Base-by-base conservation (phyloP, 2,113 vertebrate genomes). In the Strix uralensis region DNA sequence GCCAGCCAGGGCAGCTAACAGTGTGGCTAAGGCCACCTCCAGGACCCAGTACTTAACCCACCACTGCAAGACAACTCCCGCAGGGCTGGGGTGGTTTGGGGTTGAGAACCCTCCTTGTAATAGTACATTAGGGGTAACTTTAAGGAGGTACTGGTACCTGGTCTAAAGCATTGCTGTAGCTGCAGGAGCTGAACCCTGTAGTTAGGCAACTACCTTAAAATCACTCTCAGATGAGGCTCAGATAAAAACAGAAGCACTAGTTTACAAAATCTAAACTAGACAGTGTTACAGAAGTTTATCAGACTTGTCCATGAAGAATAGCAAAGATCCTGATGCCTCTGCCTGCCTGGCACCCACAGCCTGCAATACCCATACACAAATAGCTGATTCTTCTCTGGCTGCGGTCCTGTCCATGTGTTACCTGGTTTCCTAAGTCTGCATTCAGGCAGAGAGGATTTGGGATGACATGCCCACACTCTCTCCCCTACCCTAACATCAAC, bases 391-490 rank as follows among this genome's bases (percentile, higher is more conserved):
- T 61, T 49, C 38, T 65, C 38, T 13, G 7, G 6, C 36, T 58
- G 49, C 2, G 1, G 36, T 16, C 18, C 62, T 2, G 0, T n/a
- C 29, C 51, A 3, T 3, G 29, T 38, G 15, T 44, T 49, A 46
- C 42, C 23, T 4, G 1, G 30, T 54, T 81, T 90, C 57, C 92
- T 71, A 59, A 27, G 34, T 32, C 22, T 51, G 36, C 49, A 36
- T 88, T 89, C n/a, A 77, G 38, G 13, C 7, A 81, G 18, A n/a
- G 21, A 65, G 21, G 30, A 65, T 66, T 65, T 59, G 51, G 57
- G 40, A 49, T 30, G 46, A 36, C 2, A 1, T 36, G 21, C 44
- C n/a, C 47, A 32, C 34, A 15, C 25, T 52, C 77, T 58, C 51
- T 81, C 42, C 75, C 70, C 44, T 34, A 81, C 34, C n/a, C 51